Evolutionary conservation across 1,140 invertebrate genomes (phyloP).

Genomic region (Spodoptera frugiperda): DNA sequence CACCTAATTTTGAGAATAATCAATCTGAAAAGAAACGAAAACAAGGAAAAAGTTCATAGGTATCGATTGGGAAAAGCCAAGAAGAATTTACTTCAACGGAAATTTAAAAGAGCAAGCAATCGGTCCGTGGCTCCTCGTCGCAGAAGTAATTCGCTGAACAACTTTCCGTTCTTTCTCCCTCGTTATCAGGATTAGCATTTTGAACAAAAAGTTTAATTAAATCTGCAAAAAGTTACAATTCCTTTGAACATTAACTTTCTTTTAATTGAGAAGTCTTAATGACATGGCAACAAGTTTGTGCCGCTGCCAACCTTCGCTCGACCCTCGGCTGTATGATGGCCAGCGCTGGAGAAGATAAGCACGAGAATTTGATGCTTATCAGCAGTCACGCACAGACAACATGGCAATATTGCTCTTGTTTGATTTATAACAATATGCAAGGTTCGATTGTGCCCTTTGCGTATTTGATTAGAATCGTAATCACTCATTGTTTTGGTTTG

Average conservation of each 20-base stretch:
- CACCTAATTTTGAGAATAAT: too few relatives aligned
- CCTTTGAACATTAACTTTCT: conserved; percentile 9
- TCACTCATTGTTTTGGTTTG: too few relatives aligned
- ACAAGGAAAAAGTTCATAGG: too few relatives aligned
- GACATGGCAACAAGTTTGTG: background rate
- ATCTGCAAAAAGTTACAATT: background rate
- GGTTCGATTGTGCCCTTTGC: conserved; percentile 6
- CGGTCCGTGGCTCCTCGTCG: background rate
- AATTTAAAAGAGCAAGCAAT: background rate
- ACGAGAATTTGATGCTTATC: conserved; percentile 7
- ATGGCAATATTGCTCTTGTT: conserved; percentile 18
- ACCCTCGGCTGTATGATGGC: conserved; percentile 3
- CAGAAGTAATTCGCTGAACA: background rate
- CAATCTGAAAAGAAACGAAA: too few relatives aligned
- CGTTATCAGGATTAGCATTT: conserved; percentile 17
- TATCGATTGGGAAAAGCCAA: background rate
- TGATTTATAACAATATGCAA: conserved; percentile 24
- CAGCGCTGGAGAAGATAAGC: conserved; percentile 1
- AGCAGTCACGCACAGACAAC: conserved; percentile 27
- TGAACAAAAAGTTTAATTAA: conserved; percentile 25
- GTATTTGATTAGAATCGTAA: background rate
- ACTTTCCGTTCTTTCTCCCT: background rate
- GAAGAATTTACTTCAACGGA: background rate
- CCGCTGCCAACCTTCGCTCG: background rate
- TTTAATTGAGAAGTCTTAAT: conserved; percentile 22